phyloP scores from a whole-genome alignment of 2,797 vertebrate genomes.

The Centroberyx gerrardi region DNA sequence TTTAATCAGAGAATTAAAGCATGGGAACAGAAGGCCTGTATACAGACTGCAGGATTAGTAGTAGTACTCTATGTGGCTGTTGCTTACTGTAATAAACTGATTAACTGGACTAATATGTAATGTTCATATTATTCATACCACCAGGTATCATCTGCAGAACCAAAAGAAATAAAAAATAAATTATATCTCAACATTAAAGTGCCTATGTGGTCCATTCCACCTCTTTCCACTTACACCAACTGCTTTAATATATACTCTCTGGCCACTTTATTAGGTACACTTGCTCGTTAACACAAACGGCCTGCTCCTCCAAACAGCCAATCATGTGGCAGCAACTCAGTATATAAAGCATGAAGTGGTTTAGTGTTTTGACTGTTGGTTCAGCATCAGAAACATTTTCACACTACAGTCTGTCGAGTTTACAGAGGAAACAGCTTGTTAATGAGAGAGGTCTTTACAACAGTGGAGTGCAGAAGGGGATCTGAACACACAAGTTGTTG shows the following conservation, averaged over 20 bases:
- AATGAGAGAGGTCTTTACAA: too few species aligned
- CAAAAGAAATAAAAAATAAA: slow-evolving; percentile 46
- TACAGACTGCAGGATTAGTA: background rate
- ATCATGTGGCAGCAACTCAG: too few species aligned
- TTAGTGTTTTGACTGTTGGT: too few species aligned
- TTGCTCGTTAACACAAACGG: too few species aligned
- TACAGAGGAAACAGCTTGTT: too few species aligned
- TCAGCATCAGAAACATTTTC: too few species aligned
- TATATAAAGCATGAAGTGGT: too few species aligned
- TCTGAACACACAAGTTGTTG: too few species aligned
- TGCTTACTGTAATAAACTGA: slow-evolving; percentile 5
- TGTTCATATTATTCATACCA: background rate
- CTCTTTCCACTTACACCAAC: background rate
- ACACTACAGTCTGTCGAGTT: too few species aligned
- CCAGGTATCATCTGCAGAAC: slow-evolving; percentile 26
- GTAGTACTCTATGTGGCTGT: background rate
- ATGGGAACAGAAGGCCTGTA: slow-evolving; percentile 26
- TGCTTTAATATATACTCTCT: background rate
- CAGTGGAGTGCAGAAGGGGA: too few species aligned
- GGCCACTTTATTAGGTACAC: too few species aligned
- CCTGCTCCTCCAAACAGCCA: too few species aligned
- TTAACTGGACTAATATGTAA: slow-evolving; percentile 43
- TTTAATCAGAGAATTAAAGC: slow-evolving; percentile 40
- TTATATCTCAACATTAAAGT: slow-evolving; percentile 54
- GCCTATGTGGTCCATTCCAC: slow-evolving; percentile 39